Evolutionary conservation across 1,140 invertebrate genomes (phyloP), one percentile per base, ranked within the genome.

Genomic region (Heliconius hewitsoni): DNA sequence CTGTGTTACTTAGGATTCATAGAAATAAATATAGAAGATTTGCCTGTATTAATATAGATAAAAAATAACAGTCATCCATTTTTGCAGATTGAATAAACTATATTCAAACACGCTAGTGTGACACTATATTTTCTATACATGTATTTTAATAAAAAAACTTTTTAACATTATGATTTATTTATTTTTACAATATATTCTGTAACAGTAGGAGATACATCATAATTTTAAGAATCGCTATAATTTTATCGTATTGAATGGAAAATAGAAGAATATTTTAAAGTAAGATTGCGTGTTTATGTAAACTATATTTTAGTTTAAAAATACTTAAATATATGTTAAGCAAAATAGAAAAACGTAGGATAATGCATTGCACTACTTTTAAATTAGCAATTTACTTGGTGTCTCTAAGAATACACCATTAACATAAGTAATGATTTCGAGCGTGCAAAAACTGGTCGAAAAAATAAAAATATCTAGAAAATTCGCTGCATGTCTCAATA

Each of bases 11-110:
- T 76, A 79, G 66, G 37, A 71, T 77, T 80, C 74, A 80, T 60
- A 80, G 78, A 80, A 76, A 76, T 76, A 76, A 52, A 78, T 66
- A 79, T 57, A 82, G 74, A 76, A 79, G 74, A 76, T 82, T 82
- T 82, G 76, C 74, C 81, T 82, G 74, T 79, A 82, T 73, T 37
- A 23, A 42, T 23, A 34, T 27, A 27, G 30, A 79, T 55, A 79
- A 79, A 82, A 76, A 71, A 78, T 30, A 66, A 74, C 70, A 73
- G 71, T 78, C 71, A 76, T 74, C 27, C 52, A n/a, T 79, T 71
- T 52, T 16, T 76, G 73, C 57, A 76, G 18, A 76, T 46, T 16
- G 27, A 34, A 66, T 80, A 73, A 72, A 73, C 71, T 73, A 66
- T 80, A 80, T 73, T 76, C 73, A 76, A 80, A 72, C 9, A 23